phyloP scores from a whole-genome alignment of 2,113 vertebrate species.

The Raja brachyura region DNA sequence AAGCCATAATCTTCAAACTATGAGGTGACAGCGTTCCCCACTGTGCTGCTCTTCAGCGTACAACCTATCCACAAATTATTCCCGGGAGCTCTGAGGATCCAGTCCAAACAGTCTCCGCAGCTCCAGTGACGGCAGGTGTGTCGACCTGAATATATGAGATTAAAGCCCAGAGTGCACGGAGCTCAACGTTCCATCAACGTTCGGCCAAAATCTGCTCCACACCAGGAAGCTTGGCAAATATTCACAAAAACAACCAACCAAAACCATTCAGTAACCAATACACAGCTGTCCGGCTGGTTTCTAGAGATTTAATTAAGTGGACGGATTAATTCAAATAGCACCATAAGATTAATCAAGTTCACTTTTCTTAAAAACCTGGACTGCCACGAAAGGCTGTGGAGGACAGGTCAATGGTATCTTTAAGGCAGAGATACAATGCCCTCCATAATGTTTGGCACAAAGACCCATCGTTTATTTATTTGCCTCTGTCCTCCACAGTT shows the following conservation, averaged over 20 bases:
- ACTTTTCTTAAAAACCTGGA: not conserved
- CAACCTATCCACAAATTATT: not conserved
- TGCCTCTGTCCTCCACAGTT: no score
- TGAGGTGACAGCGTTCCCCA: not conserved
- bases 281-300: not conserved
- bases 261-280: conserved; percentile 14
- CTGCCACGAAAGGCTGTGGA: not conserved
- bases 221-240: not conserved
- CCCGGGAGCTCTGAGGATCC: not conserved
- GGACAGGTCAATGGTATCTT: no score
- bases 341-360: not conserved
- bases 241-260: not conserved
- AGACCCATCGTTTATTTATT: no score
- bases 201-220: no score
- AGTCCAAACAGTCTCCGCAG: not conserved
- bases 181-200: not conserved
- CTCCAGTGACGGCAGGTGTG: not conserved
- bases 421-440: no score
- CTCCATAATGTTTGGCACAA: no score
- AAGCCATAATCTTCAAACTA: not conserved
- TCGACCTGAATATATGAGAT: not conserved
- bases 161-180: not conserved
- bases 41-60: not conserved
- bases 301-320: not conserved
- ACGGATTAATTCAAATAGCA: not conserved